Conservation (phyloP, 2,888 invertebrate species). For the Escarpia spicata region DNA sequence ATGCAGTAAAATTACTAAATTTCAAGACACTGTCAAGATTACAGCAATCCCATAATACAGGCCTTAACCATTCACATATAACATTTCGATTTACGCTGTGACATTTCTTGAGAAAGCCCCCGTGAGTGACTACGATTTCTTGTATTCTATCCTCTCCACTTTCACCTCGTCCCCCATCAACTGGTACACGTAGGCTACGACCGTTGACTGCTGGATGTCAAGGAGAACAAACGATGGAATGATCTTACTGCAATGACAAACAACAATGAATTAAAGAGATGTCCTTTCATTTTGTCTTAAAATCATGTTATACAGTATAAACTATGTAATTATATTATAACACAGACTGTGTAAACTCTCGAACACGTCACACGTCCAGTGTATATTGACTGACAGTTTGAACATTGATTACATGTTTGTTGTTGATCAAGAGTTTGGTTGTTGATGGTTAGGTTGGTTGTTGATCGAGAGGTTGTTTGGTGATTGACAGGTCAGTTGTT, state of each 20-base stretch:
- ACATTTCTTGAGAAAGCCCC: background rate
- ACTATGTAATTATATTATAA: too few species aligned
- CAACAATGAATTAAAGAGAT: too few species aligned
- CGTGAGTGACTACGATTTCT: constrained; percentile 70
- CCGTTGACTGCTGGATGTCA: constrained; percentile 98
- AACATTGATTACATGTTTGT: too few species aligned
- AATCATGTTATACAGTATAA: constrained; percentile 40
- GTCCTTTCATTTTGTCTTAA: constrained; percentile 44
- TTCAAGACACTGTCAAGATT: background rate
- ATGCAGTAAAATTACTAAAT: background rate
- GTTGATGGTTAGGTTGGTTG: too few species aligned
- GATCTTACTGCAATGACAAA: constrained; percentile 74
- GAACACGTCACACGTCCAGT: too few species aligned
- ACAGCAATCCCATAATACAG: background rate
- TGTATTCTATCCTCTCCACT: constrained; percentile 97
- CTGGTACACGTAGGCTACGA: constrained; percentile 98
- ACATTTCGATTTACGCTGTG: background rate
- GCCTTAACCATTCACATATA: background rate
- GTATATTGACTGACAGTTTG: too few species aligned
- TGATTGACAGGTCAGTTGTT: too few species aligned
- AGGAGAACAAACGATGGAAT: constrained; percentile 97
- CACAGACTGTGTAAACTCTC: too few species aligned
- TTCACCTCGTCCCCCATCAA: constrained; percentile 98
- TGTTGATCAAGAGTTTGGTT: too few species aligned
- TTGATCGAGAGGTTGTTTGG: too few species aligned